Base-by-base conservation (phyloP, 2,888 invertebrate genomes). In the Lepidochrysops patricia region DNA sequence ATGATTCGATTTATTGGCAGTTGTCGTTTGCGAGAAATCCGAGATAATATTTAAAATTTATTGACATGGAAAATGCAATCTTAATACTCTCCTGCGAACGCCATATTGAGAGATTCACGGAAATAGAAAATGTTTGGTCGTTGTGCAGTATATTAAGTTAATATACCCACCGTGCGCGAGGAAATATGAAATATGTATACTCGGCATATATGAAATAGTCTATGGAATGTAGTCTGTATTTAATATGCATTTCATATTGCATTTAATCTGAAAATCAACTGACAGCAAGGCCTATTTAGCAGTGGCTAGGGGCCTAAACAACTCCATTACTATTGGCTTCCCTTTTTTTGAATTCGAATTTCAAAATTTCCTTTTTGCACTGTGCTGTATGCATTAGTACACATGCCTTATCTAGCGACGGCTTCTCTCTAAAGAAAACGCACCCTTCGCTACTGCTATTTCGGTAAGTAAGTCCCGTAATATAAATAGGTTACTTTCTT, bases 61-160 rank as follows among this genome's bases (percentile, higher is more conserved):
- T 54, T 54, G 54, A 54, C 54, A 54, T 54, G 54, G 54, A 54
- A 54, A 29, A 54, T 54, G 15, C 27, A 54, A 54, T 54, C 54
- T 32, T 29, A 29, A 32, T 54, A 19, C 27, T 15, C 32, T 43
- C 12, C 15, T 13, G 32, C 32, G 32, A 29, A 54, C 32, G 54
- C 54, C 29, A 54, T 54, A 54, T 26, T 52, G 52, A 13, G 52
- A 54, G 27, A 29, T 12, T 25, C 48, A 32, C 54, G 54, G 54
- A 9, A 54, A 54, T 54, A 54, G 54, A 54, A 54, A 54, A 54
- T 54, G 19, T 32, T 32, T 32, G 32, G 29, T 15, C 23, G 32
- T 15, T 27, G 29, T 32, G 50, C 13, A 32, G 32, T 54, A 54
- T 54, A 54, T 54, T 54, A 54, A 29, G 2, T 58, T 32, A 26